phyloP scores from a whole-genome alignment of 2,113 vertebrate genomes.

The Hemiprocne comata region DNA sequence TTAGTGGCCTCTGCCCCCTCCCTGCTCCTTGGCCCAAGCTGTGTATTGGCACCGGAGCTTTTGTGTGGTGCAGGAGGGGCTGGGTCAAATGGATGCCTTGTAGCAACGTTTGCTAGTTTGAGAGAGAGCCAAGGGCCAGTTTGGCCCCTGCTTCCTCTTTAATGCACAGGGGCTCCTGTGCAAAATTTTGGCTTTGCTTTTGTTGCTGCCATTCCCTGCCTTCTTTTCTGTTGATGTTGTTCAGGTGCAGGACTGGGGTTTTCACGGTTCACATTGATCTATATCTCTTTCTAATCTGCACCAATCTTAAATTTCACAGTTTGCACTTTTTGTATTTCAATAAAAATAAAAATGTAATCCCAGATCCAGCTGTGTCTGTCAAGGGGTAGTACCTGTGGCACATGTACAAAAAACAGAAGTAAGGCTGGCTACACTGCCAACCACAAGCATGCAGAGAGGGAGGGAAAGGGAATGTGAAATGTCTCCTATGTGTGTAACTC shows the following conservation, averaged over 20 bases:
- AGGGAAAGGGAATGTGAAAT: background rate
- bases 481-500: background rate
- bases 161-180: background rate
- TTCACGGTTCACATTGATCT: constrained; percentile 64
- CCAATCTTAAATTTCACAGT: constrained; percentile 77
- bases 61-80: background rate
- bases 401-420: background rate
- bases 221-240: background rate
- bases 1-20: background rate
- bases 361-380: constrained; percentile 6
- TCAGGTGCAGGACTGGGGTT: background rate
- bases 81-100: constrained; percentile 7
- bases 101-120: background rate
- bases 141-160: background rate
- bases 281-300: constrained; percentile 68
- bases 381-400: background rate
- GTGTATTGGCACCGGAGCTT: background rate
- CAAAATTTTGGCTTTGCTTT: constrained; percentile 18
- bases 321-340: constrained; percentile 86
- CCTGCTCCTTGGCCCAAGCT: background rate
- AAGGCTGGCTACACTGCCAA: background rate
- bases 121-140: background rate
- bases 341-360: constrained; percentile 73
- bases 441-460: background rate
- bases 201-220: constrained; percentile 1